Conservation (phyloP, 2,113 vertebrate species). For the Lepidothrix coronata region DNA sequence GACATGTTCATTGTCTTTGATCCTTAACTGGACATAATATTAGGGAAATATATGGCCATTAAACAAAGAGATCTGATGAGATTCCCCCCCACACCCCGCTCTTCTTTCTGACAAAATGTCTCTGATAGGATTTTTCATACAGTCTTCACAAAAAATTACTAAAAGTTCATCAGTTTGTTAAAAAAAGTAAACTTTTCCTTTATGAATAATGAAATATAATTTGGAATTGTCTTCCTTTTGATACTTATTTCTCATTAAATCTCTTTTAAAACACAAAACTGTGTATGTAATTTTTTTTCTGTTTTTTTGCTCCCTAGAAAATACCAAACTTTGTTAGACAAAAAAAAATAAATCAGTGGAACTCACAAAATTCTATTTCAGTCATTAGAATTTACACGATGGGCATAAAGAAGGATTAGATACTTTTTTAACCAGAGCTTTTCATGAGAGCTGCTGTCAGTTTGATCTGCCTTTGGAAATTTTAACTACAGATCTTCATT, state of each 20-base stretch:
- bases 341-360: conserved; percentile 36
- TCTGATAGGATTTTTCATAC: neutral
- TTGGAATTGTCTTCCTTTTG: neutral
- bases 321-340: conserved; percentile 8
- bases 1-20: neutral
- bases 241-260: conserved; percentile 29
- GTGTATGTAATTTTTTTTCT: neutral
- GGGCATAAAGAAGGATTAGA: conserved; percentile 28
- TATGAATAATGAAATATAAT: neutral
- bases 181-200: neutral
- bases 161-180: neutral
- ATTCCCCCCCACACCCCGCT: fast-evolving
- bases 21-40: neutral
- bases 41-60: neutral
- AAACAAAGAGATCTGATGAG: neutral
- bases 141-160: neutral
- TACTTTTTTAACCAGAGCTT: conserved; percentile 32
- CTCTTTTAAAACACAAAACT: neutral
- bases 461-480: conserved; percentile 50
- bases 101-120: neutral
- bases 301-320: conserved; percentile 30
- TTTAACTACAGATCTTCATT: conserved; percentile 21
- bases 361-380: conserved; percentile 36
- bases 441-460: conserved; percentile 33
- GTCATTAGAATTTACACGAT: conserved; percentile 44